Base-by-base conservation (phyloP, 30 jellyfish, hydroid and myxozoan genomes). In the Sanderia malayensis region DNA sequence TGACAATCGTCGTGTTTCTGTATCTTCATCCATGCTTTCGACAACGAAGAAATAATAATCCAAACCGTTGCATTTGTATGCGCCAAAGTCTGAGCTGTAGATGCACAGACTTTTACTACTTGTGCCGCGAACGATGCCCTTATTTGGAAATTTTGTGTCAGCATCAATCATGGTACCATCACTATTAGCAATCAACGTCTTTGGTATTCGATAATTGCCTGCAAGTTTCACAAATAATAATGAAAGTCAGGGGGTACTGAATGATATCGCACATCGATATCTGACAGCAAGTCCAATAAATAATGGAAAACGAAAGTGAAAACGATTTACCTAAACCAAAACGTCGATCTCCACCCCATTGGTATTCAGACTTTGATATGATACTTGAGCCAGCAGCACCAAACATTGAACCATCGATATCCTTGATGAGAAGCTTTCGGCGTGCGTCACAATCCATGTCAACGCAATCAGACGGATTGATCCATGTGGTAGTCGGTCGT, bases 401-500 rank as follows among this genome's bases (percentile, higher is more conserved):
- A 60, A 79, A 85, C 67, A 80, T 47, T 13, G 96, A 46, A 10
- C 99, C 99, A 71, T 93, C 99, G n/a, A 85, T 28, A 65, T 93
- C 96, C 25, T 73, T 76, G 63, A 93, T 76, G 23, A 93, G 69
- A 4, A 86, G 70, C 66, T 93, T 93, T 24, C 99, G 70, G 28
- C 80, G 73, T 0, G 95, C 96, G 76, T 93, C 99, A 62, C 99
- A 93, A 55, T 93, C 99, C 99, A 93, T 93, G 46, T 93, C 99
- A 10, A 93, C 99, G 44, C 99, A 93, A 57, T 93, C 99, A 0
- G 99, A 74, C 11, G 99, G 99, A 44, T 93, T 93, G 82, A 93
- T 85, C 84, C 73, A 85, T 20, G 24, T 46, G 22, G 73, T 67
- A 37, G 84, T 31, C 23, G 96, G 96, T 11, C 28, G 46, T 0